phyloP scores from a whole-genome alignment of 2,797 vertebrate species.

The Leucoraja ocellata region DNA sequence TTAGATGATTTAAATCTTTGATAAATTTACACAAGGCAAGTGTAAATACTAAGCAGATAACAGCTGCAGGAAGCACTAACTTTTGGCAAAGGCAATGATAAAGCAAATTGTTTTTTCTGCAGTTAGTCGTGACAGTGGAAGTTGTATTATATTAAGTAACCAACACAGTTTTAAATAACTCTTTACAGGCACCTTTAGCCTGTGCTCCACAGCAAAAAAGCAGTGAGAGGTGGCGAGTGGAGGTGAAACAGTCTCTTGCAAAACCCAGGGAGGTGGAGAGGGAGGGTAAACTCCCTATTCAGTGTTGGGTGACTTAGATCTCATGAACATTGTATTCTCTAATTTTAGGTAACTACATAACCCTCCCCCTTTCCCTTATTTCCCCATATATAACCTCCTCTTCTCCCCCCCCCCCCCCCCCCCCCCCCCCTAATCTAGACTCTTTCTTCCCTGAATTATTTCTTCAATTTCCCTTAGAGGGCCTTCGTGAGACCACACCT shows the following conservation, averaged over 20 bases:
- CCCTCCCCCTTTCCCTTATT: too few species aligned
- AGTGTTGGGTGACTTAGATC: too few species aligned
- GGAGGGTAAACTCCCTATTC: too few species aligned
- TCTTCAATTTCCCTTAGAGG: too few species aligned
- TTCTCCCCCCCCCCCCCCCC: too few species aligned
- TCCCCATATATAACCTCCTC: too few species aligned
- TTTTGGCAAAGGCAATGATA: not conserved
- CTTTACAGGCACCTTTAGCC: not conserved
- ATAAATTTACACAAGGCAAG: conserved; percentile 6
- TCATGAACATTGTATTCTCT: too few species aligned
- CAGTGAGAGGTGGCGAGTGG: not conserved
- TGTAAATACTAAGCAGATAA: not conserved
- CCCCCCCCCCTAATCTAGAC: too few species aligned
- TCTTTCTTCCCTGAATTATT: too few species aligned
- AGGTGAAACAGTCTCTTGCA: not conserved
- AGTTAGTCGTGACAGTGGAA: not conserved
- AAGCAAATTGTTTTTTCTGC: not conserved
- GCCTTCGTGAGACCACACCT: too few species aligned
- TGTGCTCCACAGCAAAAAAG: not conserved
- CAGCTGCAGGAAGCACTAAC: not conserved
- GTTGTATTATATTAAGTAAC: not conserved
- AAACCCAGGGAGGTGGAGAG: too few species aligned
- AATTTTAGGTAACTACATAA: too few species aligned
- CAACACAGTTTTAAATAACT: not conserved
- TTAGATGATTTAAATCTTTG: not conserved